Evolutionary conservation across 37 sponge, comb jelly and placozoan genomes (phyloP), one percentile per base, ranked within the genome.

Genomic region (Agelas oroides): DNA sequence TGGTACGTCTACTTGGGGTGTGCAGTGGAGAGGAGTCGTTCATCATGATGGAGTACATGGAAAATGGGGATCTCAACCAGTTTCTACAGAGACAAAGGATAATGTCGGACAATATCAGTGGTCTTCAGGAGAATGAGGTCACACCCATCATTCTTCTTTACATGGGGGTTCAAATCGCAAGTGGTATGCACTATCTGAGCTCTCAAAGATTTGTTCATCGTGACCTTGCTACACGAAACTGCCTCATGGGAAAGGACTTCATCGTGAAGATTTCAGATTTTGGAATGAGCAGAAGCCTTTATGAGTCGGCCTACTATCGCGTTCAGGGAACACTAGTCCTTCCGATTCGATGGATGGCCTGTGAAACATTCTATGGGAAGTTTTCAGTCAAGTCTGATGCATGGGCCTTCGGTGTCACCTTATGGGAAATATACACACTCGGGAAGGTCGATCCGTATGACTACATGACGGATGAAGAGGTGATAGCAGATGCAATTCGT

Each of bases 11-110:
- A 1, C 85, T 93, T 31, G 93, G 86, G 11, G 89, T 93, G 38
- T 90, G 91, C 41, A 52, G 70, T 28, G 70, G 74, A 28, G 81
- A 58, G 0, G 83, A 82, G n/a, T 77, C 83, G 17, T 95, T 95
- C 90, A 91, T 95, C 53, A 86, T 96, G 87, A 96, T 96, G 94
- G 97, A 96, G 79, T 96, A 96, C 86, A 92, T 96, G 95, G 94
- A 96, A 81, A 94, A 96, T 62, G 94, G 94, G 61, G 97, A 96
- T 82, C 66, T 96, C 57, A 91, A 93, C 73, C 91, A 93, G 94
- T 96, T 85, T 72, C 76, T 96, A 46, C 85, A 93, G 92, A 91
- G 86, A 53, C 90, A 89, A 34, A 52, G 36, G 14, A 75, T 86
- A 19, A 71, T 87, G 70, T 55, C 82, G 17, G 83, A 89, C 63